A percentile compares a stretch with the other conserved stretches of the same genome.
Conservation (phyloP, 2,797 vertebrate genomes). For the Chromis chromis region DNA sequence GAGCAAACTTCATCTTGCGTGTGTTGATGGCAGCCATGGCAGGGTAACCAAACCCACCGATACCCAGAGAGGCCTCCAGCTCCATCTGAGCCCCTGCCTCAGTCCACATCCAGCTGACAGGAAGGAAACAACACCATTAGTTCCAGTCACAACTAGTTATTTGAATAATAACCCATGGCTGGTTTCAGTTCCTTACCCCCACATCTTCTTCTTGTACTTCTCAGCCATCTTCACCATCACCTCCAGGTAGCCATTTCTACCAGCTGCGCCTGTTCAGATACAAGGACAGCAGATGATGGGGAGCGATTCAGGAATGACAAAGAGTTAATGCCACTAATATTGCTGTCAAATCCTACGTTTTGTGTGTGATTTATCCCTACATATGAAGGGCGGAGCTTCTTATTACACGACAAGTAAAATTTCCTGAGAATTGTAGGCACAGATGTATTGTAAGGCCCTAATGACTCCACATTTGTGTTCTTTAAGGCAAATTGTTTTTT, state of each 20-base stretch:
- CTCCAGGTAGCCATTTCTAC: conserved; percentile 93
- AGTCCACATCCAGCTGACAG: conserved; percentile 93
- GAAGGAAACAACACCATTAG: not conserved
- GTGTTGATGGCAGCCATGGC: conserved; percentile 97
- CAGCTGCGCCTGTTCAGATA: conserved; percentile 87
- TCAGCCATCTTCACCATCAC: conserved; percentile 94
- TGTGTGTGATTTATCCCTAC: not conserved
- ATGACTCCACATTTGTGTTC: not conserved
- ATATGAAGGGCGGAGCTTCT: not conserved
- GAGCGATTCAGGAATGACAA: not conserved
- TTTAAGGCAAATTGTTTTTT: not conserved
- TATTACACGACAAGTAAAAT: too few species aligned
- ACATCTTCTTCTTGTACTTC: conserved; percentile 99
- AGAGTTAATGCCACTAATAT: not conserved
- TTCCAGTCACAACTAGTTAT: not conserved
- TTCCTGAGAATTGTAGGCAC: not conserved
- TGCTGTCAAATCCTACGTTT: not conserved
- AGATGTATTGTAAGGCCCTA: too few species aligned
- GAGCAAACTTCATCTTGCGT: conserved; percentile 97
- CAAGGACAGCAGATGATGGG: not conserved
- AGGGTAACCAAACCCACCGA: conserved; percentile 96
- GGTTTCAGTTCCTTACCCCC: conserved; percentile 87
- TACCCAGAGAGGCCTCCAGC: conserved; percentile 91
- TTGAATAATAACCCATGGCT: rapidly evolving
- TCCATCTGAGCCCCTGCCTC: conserved; percentile 94